Percentiles rank a stretch among this genome's conserved stretches.
Evolutionary conservation across 1,140 invertebrate species (phyloP).

Genomic region (Trichonephila inaurata): DNA sequence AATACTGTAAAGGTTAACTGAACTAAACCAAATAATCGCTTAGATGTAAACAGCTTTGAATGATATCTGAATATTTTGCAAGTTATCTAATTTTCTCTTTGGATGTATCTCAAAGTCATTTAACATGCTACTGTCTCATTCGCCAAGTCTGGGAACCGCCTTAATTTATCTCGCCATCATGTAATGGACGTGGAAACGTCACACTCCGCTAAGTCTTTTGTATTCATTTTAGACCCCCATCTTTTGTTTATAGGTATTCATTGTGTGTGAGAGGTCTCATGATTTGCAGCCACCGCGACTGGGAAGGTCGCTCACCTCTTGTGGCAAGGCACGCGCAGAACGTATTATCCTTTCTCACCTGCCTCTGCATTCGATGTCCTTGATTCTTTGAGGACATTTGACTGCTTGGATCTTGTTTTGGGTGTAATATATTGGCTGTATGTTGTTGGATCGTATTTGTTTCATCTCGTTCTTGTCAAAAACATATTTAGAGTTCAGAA

Average conservation of each 20-base stretch:
- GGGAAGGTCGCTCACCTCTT: conserved; percentile 31
- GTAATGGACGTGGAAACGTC: conserved; percentile 35
- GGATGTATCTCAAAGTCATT: not conserved
- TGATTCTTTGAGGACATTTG: not conserved
- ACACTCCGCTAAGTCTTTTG: conserved; percentile 35
- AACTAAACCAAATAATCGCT: no score
- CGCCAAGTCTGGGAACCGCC: not conserved
- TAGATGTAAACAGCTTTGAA: no score
- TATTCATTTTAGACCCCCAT: conserved; percentile 9
- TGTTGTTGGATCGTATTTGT: not conserved
- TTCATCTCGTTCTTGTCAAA: no score
- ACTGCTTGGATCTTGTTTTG: not conserved
- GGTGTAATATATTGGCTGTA: not conserved
- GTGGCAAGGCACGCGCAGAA: conserved; percentile 25
- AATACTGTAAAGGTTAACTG: no score
- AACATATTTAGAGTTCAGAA: no score
- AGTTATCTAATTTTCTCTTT: not conserved
- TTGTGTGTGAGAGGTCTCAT: conserved; percentile 5
- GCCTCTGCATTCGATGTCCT: not conserved
- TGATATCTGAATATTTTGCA: no score
- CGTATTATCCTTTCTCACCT: conserved; percentile 23
- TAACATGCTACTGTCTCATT: not conserved
- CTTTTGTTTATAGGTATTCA: conserved; percentile 45
- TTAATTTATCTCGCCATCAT: conserved; percentile 26
- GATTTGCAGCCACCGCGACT: conserved; percentile 14